Percentiles rank a stretch among this genome's conserved stretches.
Conservation (phyloP, 2,888 invertebrate genomes). For the Autographa gamma region DNA sequence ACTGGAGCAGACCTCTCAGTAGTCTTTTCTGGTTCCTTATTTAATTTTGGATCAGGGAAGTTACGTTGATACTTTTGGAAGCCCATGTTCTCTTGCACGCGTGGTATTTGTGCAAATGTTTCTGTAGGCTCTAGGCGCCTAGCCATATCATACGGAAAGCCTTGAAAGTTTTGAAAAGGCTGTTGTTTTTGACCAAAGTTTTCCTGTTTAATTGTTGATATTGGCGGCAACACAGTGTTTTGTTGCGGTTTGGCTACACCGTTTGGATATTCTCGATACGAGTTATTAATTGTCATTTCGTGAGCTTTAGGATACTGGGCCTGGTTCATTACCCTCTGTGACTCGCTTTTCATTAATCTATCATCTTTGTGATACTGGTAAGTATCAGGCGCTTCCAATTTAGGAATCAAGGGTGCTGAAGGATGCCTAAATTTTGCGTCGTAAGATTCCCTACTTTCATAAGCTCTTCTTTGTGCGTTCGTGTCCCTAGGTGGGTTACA, state of each 20-base stretch:
- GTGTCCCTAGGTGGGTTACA: constrained; percentile 76
- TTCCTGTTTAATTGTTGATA: constrained; percentile 87
- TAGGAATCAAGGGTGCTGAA: constrained; percentile 83
- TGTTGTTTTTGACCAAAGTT: constrained; percentile 79
- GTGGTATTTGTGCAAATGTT: constrained; percentile 71
- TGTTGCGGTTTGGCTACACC: constrained; percentile 71
- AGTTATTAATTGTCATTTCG: constrained; percentile 66
- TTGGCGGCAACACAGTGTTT: constrained; percentile 81
- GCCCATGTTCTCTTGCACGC: constrained; percentile 78
- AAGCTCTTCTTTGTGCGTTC: constrained; percentile 82
- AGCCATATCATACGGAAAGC: constrained; percentile 71
- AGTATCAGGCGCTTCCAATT: constrained; percentile 83
- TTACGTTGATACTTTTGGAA: constrained; percentile 83
- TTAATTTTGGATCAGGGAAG: constrained; percentile 68
- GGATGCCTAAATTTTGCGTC: constrained; percentile 84
- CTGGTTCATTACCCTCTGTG: constrained; percentile 68
- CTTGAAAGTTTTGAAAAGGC: constrained; percentile 78
- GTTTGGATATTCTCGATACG: constrained; percentile 78
- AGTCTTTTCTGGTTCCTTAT: constrained; percentile 69
- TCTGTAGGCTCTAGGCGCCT: constrained; percentile 72
- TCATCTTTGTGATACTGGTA: constrained; percentile 84
- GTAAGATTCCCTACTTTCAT: constrained; percentile 78
- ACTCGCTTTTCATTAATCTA: constrained; percentile 73
- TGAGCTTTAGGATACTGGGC: constrained; percentile 70
- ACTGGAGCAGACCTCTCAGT: constrained; percentile 61